Base-by-base conservation (phyloP, 64 coral and sea anemone species). In the Porites australiensis region DNA sequence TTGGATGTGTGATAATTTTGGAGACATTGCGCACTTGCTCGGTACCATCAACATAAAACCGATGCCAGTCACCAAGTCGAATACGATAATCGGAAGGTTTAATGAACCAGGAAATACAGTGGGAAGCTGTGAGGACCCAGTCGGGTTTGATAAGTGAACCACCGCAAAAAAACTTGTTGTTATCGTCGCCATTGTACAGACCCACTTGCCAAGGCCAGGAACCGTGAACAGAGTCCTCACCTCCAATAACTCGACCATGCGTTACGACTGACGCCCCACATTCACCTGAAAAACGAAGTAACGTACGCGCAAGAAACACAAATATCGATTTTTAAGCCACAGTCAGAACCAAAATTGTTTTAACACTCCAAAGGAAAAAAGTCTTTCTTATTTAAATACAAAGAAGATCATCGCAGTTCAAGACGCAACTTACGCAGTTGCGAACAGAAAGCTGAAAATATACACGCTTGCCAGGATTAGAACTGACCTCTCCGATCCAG, bases 121-220 rank as follows among this genome's bases (percentile, higher is more conserved):
- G 89, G 10, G 89, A 78, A 83, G 89, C 89, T 18, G 89, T 91
- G 55, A 83, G 72, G 8, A 91, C 79, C 89, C 89, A 91, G 19
- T 53, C 46, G 22, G 66, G 89, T 12, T 65, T 58, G 50, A 91
- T 91, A 3, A 91, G 79, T 1, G 89, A 91, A 43, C 89, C 89
- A 22, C 89, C 89, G 22, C 89, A 91, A 10, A 27, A 63, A 68
- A 95, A 95, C 0, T 52, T 68, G 1, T 37, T 37, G 27, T 37
- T 37, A 2, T 16, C 8, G 1, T 50, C 37, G 8, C 49, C 54
- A 43, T 71, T 83, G 22, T 72, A 15, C 23, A 91, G 48, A 44
- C 62, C 63, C 8, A 79, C 89, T 74, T 91, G 89, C 89, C 89
- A 91, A 0, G 89, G 89, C 89, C 89, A 91, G n/a, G 83, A 78